phyloP scores from a whole-genome alignment of 2,113 vertebrate genomes.

The Elephantulus edwardii region DNA sequence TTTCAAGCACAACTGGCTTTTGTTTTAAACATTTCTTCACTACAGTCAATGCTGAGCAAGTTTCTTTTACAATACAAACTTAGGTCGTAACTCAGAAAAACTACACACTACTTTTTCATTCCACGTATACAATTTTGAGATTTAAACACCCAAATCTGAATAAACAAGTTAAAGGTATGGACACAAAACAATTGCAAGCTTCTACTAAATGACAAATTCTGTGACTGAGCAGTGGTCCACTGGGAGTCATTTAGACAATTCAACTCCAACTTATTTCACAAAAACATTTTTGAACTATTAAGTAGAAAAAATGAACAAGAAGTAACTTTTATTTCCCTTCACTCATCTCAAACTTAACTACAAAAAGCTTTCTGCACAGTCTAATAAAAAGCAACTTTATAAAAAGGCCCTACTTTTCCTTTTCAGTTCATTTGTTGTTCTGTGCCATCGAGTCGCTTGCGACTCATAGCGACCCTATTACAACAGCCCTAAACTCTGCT shows the following conservation, averaged over 20 bases:
- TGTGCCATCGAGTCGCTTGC: too few species aligned
- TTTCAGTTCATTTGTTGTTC: too few species aligned
- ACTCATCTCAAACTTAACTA: neutral
- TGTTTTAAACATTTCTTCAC: slow-evolving; percentile 36
- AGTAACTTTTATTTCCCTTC: neutral
- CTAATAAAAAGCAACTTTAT: neutral
- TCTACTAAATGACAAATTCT: slow-evolving; percentile 8
- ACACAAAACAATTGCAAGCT: neutral
- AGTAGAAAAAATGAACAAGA: neutral
- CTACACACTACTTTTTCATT: neutral
- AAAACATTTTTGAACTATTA: slow-evolving; percentile 2
- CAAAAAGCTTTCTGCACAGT: neutral
- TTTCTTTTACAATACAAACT: slow-evolving; percentile 5
- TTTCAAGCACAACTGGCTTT: neutral
- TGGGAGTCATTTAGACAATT: neutral
- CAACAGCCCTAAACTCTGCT: too few species aligned
- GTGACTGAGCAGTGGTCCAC: neutral
- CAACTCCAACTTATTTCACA: neutral
- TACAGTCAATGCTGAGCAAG: neutral
- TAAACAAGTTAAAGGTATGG: slow-evolving; percentile 2
- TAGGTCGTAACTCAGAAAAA: slow-evolving; percentile 44
- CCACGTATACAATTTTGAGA: neutral
- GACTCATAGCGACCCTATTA: too few species aligned
- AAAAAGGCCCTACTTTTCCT: neutral
- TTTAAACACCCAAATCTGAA: neutral